Conservation (phyloP, 2,888 invertebrate species). For the Drosophila limbata region DNA sequence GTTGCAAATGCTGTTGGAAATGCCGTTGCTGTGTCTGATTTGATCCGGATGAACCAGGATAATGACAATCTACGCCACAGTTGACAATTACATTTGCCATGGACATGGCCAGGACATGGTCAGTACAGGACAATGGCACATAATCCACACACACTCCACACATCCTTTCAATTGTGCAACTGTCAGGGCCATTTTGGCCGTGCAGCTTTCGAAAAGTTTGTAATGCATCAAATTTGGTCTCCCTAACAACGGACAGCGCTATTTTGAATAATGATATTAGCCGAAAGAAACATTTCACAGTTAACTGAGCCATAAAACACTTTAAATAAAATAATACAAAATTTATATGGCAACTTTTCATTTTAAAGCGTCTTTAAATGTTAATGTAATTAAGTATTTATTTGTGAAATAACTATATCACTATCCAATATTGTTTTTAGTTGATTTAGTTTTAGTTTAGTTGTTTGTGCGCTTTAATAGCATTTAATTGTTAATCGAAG, state of each 20-base stretch:
- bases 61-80: constrained; percentile 37
- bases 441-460: too few species aligned
- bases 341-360: not conserved
- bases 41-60: constrained; percentile 33
- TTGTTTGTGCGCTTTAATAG: too few species aligned
- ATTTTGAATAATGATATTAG: constrained; percentile 3
- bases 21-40: constrained; percentile 13
- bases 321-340: not conserved
- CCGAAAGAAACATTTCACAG: constrained; percentile 1
- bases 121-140: constrained; percentile 18
- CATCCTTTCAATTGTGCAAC: constrained; percentile 21
- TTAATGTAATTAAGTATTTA: not conserved
- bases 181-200: constrained; percentile 5
- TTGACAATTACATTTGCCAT: constrained; percentile 37
- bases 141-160: constrained; percentile 25
- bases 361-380: not conserved
- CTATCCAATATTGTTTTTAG: not conserved
- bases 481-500: not conserved
- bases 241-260: not conserved
- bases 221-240: constrained; percentile 6
- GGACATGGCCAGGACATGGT: constrained; percentile 4
- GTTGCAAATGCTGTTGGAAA: constrained; percentile 7
- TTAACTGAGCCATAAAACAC: not conserved
- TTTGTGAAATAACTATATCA: not conserved
- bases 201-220: not conserved